Evolutionary conservation across 2,888 invertebrate genomes (phyloP).

Genomic region (Trissonchulus latispiculum): DNA sequence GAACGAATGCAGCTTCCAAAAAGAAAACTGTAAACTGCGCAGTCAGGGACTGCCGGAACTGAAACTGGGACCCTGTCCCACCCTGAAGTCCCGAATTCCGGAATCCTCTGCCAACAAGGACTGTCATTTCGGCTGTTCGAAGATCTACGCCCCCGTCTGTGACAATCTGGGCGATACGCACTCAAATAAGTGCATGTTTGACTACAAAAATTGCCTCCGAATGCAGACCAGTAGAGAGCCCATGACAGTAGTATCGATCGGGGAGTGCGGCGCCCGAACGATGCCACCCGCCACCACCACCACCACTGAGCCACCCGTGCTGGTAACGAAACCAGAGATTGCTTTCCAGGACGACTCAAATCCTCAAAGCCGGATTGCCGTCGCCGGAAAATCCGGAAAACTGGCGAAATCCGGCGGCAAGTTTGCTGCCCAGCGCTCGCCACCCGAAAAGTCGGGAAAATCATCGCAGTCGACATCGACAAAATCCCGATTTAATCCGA

Average conservation of each 20-base stretch:
- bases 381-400: no score
- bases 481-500: neutral
- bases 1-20: conserved; percentile 4
- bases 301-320: neutral
- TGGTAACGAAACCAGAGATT: neutral
- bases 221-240: neutral
- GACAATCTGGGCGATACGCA: conserved; percentile 8
- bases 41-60: neutral
- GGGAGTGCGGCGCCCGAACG: neutral
- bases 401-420: neutral
- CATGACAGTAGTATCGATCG: neutral
- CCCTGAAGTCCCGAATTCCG: neutral
- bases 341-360: neutral
- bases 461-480: neutral
- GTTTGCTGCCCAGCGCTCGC: neutral
- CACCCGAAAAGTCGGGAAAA: neutral
- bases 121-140: conserved; percentile 17
- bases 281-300: neutral
- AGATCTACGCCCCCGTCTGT: conserved; percentile 14
- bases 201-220: conserved; percentile 15
- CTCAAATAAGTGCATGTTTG: conserved; percentile 16
- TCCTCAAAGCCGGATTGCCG: neutral
- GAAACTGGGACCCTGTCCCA: neutral
- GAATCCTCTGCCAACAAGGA: neutral
- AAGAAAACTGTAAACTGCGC: neutral